Evolutionary conservation across 2,888 invertebrate genomes (phyloP), one percentile per base, ranked within the genome.

Genomic region (Darwinula stevensoni): DNA sequence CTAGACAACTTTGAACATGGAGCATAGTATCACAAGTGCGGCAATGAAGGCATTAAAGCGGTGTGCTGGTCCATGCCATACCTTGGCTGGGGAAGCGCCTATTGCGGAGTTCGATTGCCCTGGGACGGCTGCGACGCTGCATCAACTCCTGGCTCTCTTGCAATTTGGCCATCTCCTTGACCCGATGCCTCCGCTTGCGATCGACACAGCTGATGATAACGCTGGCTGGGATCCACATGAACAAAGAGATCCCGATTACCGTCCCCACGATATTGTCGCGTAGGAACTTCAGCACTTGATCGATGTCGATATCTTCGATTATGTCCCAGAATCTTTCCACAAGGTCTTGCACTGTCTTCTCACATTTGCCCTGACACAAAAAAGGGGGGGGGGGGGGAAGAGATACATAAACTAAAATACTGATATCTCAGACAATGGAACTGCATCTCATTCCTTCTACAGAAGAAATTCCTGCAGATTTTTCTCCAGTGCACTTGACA

Each of bases 271-370:
- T 78, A 49, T 86, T 86, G 53, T 84, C 82, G 35, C 75, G 67
- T 32, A 86, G 58, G 49, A 84, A 82, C 32, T 75, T 61, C 42
- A 82, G 59, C 29, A 46, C 76, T 47, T 78, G 76, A 50, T 80
- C 84, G 36, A 84, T 82, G 51, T 82, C 82, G 35, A 86, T 82
- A 45, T 86, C 82, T 52, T 88, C 86, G 37, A 91, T 86, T 31
- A 91, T 84, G 48, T 84, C 80, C 84, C 88, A 91, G 53, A 91
- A 80, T 17, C 88, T 63, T 51, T 86, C 82, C 6, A 88, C 82
- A 15, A 88, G 78, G 47, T 88, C 86, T 48, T 82, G 80, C 36
- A 80, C 74, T 0, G 82, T 80, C 53, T 84, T 82, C 50, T 84
- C 78, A 47, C 88, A 91, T 16, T 72, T 62, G 5, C 88, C 88